Conservation (phyloP, 1,140 invertebrate species). For the Drosophila elegans region DNA sequence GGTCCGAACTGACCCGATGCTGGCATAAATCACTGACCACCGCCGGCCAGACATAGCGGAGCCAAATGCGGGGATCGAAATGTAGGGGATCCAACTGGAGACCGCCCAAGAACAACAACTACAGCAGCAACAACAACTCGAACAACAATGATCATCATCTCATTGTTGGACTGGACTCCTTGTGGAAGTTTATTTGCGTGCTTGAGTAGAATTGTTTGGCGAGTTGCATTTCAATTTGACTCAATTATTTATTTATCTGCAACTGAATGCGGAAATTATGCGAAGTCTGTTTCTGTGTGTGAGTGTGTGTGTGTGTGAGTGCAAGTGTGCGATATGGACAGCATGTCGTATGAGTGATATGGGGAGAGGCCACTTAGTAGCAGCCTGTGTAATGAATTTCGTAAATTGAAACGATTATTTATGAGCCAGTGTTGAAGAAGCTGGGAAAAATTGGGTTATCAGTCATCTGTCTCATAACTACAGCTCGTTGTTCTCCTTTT, state of each 20-base stretch:
- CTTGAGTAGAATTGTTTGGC: constrained; percentile 72
- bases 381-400: constrained; percentile 50
- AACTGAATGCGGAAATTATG: constrained; percentile 82
- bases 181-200: constrained; percentile 77
- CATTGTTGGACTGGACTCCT: constrained; percentile 25
- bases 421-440: constrained; percentile 45
- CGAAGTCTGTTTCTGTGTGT: constrained; percentile 36
- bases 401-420: constrained; percentile 81
- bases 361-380: constrained; percentile 53
- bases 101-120: constrained; percentile 39
- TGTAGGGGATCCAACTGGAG: constrained; percentile 2
- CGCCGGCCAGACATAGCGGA: constrained; percentile 44
- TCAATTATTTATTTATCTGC: constrained; percentile 83
- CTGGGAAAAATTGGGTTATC: constrained; percentile 78
- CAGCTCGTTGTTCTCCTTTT: constrained; percentile 53
- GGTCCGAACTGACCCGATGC: constrained; percentile 34
- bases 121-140: constrained; percentile 3
- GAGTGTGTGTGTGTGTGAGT: not conserved
- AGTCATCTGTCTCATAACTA: constrained; percentile 66
- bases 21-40: constrained; percentile 74
- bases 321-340: constrained; percentile 50
- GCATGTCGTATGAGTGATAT: constrained; percentile 72
- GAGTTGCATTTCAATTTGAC: constrained; percentile 82
- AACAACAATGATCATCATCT: constrained; percentile 42
- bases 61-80: constrained; percentile 14